phyloP scores from a whole-genome alignment of 2,113 vertebrate genomes.

The Sander vitreus region DNA sequence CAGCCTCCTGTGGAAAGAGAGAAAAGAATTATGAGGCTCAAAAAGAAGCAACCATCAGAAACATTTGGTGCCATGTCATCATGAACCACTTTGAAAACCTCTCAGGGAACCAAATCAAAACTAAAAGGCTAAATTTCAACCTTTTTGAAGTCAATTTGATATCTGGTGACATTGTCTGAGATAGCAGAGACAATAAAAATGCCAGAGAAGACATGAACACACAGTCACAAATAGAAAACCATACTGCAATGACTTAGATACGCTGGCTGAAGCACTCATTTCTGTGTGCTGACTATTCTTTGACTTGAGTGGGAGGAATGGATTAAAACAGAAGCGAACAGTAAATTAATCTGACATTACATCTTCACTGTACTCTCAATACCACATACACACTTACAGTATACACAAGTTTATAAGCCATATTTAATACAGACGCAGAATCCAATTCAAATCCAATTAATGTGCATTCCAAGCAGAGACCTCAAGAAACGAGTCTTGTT shows the following conservation, averaged over 20 bases:
- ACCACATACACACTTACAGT: background rate
- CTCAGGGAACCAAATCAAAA: slow-evolving; percentile 55
- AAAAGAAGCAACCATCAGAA: slow-evolving; percentile 53
- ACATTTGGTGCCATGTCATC: slow-evolving; percentile 25
- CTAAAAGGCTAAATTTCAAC: slow-evolving; percentile 4
- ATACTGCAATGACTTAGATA: background rate
- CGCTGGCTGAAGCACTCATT: background rate
- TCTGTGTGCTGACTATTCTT: background rate
- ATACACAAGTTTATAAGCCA: slow-evolving; percentile 27
- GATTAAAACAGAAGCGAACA: slow-evolving; percentile 47
- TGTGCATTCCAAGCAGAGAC: slow-evolving; percentile 47
- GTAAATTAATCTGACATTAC: slow-evolving; percentile 43
- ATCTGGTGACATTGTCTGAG: slow-evolving; percentile 32
- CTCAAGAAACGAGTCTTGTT: slow-evolving; percentile 47
- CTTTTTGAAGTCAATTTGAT: slow-evolving; percentile 43
- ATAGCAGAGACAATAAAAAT: slow-evolving; percentile 26
- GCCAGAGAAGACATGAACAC: slow-evolving; percentile 23
- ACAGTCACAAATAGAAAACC: slow-evolving; percentile 13
- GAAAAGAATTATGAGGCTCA: slow-evolving; percentile 48
- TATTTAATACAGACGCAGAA: slow-evolving; percentile 66
- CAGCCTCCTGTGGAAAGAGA: slow-evolving; percentile 86
- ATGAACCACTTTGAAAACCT: slow-evolving; percentile 48
- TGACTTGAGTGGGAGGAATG: slow-evolving; percentile 30
- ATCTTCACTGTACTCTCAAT: slow-evolving; percentile 37
- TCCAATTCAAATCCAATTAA: slow-evolving; percentile 83